These are phyloP conservation scores for Rhyzopertha dominica DNA, from an alignment of 1,140 invertebrate genomes.

Conservation along the genomic window DNA sequence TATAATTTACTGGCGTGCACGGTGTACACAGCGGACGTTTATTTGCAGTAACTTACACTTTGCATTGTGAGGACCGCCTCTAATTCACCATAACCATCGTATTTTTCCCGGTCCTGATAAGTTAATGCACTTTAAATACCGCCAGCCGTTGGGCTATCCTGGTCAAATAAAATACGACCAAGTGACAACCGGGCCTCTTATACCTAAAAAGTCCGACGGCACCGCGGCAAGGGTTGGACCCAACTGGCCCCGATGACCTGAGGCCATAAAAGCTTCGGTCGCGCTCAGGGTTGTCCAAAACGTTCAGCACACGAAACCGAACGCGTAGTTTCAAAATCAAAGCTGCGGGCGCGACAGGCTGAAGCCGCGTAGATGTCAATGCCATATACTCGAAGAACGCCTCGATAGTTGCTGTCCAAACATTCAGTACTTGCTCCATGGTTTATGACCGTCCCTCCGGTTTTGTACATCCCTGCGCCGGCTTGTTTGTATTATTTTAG, in stretches of 20 bases:
- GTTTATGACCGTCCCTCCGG: too few relatives aligned
- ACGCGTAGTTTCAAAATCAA: too few relatives aligned
- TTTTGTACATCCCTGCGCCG: too few relatives aligned
- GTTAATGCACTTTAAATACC: background rate
- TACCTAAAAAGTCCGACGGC: too few relatives aligned
- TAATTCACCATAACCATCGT: background rate
- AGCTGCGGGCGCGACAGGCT: too few relatives aligned
- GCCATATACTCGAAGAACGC: too few relatives aligned
- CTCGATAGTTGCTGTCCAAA: too few relatives aligned
- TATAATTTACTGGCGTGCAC: conserved; percentile 5
- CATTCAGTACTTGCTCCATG: too few relatives aligned
- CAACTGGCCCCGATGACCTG: conserved; percentile 17
- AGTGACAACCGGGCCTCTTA: background rate
- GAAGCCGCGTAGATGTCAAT: too few relatives aligned
- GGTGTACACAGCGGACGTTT: background rate
- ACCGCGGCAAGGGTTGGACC: conserved; percentile 17
- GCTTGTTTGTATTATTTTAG: conserved; percentile 15
- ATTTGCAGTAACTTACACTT: background rate
- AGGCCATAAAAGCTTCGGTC: conserved; percentile 16
- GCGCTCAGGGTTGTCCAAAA: conserved; percentile 10
- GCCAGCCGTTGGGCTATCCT: background rate
- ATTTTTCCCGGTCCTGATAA: background rate
- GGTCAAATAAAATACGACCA: background rate
- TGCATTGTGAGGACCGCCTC: background rate
- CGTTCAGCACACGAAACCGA: too few relatives aligned